Evolutionary conservation across 2,888 invertebrate genomes (phyloP).

Genomic region (Junonia oenone): DNA sequence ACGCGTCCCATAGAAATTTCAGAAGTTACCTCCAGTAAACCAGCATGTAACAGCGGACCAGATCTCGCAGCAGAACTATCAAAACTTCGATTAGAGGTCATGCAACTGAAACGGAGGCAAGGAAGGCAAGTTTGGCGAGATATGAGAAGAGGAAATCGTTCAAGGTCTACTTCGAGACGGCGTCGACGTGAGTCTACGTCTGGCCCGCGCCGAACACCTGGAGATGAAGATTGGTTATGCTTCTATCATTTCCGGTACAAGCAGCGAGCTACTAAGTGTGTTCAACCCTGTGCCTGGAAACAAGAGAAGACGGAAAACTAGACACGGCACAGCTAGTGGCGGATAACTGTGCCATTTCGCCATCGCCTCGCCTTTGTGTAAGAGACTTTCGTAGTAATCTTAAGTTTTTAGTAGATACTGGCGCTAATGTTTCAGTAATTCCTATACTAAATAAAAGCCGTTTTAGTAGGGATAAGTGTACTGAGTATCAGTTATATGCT

Average conservation of each 20-base stretch:
- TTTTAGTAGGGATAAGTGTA: background rate
- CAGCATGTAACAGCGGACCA: too few species aligned
- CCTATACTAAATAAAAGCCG: background rate
- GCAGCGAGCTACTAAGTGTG: background rate
- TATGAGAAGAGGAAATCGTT: too few species aligned
- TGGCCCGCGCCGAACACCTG: too few species aligned
- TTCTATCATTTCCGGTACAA: background rate
- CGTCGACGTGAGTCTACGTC: too few species aligned
- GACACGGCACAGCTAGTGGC: background rate
- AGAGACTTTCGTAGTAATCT: background rate
- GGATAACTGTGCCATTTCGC: too few species aligned
- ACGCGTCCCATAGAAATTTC: too few species aligned
- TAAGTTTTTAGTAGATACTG: background rate
- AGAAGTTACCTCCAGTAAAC: too few species aligned
- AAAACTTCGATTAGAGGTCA: too few species aligned
- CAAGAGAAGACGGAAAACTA: constrained; percentile 4
- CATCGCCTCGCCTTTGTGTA: background rate
- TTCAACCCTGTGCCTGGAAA: constrained; percentile 1
- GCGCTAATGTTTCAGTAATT: background rate
- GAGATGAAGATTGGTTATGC: background rate
- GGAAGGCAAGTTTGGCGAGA: too few species aligned
- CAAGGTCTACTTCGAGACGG: too few species aligned
- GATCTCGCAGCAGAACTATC: too few species aligned
- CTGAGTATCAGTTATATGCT: constrained; percentile 16
- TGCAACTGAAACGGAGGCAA: too few species aligned